Evolutionary conservation across 2,797 vertebrate genomes (phyloP).

Genomic region (Numenius phaeopus): DNA sequence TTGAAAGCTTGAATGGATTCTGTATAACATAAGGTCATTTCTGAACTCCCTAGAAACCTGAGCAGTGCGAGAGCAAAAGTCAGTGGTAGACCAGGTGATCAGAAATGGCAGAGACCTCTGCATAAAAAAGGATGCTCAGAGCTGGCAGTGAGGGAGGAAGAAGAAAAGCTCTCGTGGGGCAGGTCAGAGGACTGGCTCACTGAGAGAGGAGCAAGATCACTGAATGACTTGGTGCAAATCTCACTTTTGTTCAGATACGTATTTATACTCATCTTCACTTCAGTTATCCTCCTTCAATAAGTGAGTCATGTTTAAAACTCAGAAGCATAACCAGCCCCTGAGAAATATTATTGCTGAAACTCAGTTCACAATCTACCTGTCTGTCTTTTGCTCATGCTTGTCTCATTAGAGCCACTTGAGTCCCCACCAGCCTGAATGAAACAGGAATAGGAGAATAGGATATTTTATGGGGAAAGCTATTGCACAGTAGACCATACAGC

Average conservation of each 20-base stretch:
- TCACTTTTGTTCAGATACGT: background rate
- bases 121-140: slow-evolving; percentile 1
- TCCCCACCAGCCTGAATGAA: background rate
- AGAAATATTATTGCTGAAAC: background rate
- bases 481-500: background rate
- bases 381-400: background rate
- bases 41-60: slow-evolving; percentile 41
- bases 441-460: background rate
- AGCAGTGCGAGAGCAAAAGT: slow-evolving; percentile 3
- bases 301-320: background rate
- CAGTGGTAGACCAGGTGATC: background rate
- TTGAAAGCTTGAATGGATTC: slow-evolving; percentile 17
- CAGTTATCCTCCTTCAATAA: background rate
- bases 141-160: background rate
- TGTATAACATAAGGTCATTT: slow-evolving; percentile 14
- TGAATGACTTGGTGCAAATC: background rate
- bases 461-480: slow-evolving; percentile 31
- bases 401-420: background rate
- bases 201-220: background rate
- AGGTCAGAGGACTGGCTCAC: slow-evolving; percentile 3
- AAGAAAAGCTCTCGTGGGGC: background rate
- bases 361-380: background rate
- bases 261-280: background rate
- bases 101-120: slow-evolving; percentile 21
- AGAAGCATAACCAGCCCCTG: background rate